Evolutionary conservation across 2,888 invertebrate genomes (phyloP), one percentile per base, ranked within the genome.

Genomic region (Platycnemis pennipes): DNA sequence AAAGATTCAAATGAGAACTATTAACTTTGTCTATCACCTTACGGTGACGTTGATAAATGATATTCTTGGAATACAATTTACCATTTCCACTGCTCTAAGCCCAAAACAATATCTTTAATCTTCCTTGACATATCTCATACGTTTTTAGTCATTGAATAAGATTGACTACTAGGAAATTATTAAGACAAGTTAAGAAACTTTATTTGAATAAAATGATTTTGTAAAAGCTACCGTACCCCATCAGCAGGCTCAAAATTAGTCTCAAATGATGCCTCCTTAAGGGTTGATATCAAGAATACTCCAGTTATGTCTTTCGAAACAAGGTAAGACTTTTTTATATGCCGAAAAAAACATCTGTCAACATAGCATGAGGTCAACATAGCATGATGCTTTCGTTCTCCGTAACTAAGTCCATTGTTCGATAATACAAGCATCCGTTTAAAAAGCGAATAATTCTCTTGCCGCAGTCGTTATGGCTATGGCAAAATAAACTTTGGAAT

Each of bases 51-150:
- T 37, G 77, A 77, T 16, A 77, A 77, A 31, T 31, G 77, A 37
- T 77, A 77, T 77, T 77, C 77, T 77, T 77, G 77, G 77, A 77
- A 77, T 37, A 77, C 77, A 77, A 16, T 31, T 77, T 77, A 77
- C 77, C 77, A 77, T 37, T 77, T 77, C 8, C 31, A 77, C 0
- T 77, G 3, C 37, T 77, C 77, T 77, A 77, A 2, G 77, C 77
- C 37, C 11, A 37, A 77, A 77, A 16, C 37, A 77, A 37, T 77
- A 77, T 37, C 77, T 77, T 77, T 37, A 77, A n/a, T 16, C 31
- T 77, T 77, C 77, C 77, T 77, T 37, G n/a, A 77, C 77, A 77
- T 77, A 77, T 77, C 77, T 77, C 77, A 77, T 63, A 63, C 22
- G 31, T 37, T 37, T 77, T 4, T 37, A 77, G 37, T 77, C 77